These are phyloP conservation scores for Epinephelus awoara DNA, from an alignment of 2,797 vertebrate genomes.

Conservation along the genomic window DNA sequence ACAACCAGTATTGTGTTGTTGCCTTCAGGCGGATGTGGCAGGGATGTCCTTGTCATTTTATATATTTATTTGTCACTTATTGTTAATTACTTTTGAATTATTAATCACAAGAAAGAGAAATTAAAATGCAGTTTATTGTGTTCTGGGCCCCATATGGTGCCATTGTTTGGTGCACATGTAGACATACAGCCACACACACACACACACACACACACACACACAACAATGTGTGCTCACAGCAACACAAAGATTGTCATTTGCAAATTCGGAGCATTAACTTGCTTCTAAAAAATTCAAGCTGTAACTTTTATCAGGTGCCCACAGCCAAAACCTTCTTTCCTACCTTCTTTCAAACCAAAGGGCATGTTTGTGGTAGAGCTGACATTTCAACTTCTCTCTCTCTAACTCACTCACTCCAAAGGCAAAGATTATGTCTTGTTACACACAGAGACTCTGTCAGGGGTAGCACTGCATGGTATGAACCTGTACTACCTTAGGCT, in stretches of 20 bases:
- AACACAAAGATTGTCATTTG: constrained; percentile 57
- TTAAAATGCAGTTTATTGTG: constrained; percentile 39
- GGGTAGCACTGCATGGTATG: constrained; percentile 42
- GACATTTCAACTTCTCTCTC: constrained; percentile 75
- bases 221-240: constrained; percentile 22
- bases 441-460: constrained; percentile 61
- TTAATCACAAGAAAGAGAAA: constrained; percentile 44
- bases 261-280: constrained; percentile 58
- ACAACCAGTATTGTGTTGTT: constrained; percentile 19
- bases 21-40: constrained; percentile 14
- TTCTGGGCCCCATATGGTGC: constrained; percentile 70
- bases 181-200: constrained; percentile 1
- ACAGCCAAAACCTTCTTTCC: constrained; percentile 63
- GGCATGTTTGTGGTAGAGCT: constrained; percentile 74
- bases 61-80: constrained; percentile 14
- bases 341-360: constrained; percentile 64
- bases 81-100: constrained; percentile 26
- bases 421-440: constrained; percentile 79
- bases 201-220: background rate
- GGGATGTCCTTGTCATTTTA: background rate
- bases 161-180: constrained; percentile 21
- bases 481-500: constrained; percentile 67
- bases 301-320: constrained; percentile 72
- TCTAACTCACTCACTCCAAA: constrained; percentile 69
- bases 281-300: constrained; percentile 61